A percentile compares a stretch with the other conserved stretches of the same genome.
phyloP scores from a whole-genome alignment of 2,113 vertebrate genomes.

The Gallinago paraguaiae region DNA sequence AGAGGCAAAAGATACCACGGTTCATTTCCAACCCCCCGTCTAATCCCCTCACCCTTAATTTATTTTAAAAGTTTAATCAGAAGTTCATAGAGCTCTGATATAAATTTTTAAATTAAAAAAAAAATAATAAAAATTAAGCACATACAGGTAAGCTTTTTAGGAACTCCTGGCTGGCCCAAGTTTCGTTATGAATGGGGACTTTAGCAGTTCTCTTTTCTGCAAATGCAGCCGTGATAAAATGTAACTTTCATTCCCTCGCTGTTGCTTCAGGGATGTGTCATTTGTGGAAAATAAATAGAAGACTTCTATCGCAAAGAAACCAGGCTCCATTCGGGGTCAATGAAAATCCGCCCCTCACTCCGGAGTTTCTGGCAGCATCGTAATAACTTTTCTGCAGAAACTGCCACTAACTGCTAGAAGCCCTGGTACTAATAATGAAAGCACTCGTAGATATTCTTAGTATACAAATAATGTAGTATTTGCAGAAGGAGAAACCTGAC shows the following conservation, averaged over 20 bases:
- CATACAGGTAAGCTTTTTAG: conserved; percentile 52
- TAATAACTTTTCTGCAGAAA: conserved; percentile 39
- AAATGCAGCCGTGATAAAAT: conserved; percentile 47
- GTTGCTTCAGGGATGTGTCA: conserved; percentile 60
- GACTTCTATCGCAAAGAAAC: conserved; percentile 10
- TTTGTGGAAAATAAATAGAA: conserved; percentile 57
- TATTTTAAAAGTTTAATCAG: conserved; percentile 70
- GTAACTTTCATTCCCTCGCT: conserved; percentile 21
- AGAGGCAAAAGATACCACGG: conserved; percentile 54
- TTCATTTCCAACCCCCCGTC: conserved; percentile 53
- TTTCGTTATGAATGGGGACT: conserved; percentile 22
- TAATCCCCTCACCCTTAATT: conserved; percentile 63
- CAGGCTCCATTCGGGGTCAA: background rate
- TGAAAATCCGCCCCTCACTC: background rate
- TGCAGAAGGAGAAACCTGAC: background rate
- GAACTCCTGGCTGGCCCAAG: background rate
- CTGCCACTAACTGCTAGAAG: background rate
- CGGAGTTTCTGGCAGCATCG: background rate
- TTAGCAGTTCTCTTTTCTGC: conserved; percentile 10
- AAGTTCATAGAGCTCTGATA: conserved; percentile 57
- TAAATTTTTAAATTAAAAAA: conserved; percentile 61
- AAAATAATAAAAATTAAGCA: conserved; percentile 46
- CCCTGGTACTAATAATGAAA: background rate
- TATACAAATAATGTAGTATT: conserved; percentile 1
- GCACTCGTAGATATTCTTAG: background rate